Conservation (phyloP, 2,797 vertebrate species). For the Atherinosoma microstoma region DNA sequence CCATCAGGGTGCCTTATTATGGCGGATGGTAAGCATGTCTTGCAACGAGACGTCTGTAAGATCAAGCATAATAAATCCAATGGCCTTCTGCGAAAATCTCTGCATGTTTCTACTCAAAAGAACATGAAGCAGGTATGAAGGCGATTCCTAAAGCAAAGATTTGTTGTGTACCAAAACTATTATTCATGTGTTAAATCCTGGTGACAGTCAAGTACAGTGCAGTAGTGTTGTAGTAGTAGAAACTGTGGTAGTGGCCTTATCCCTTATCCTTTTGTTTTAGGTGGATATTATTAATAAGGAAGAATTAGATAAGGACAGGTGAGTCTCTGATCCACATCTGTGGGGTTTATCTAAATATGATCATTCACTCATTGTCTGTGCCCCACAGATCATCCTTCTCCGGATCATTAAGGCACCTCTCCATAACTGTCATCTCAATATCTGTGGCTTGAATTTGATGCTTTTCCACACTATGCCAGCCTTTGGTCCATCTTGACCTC, state of each 20-base stretch:
- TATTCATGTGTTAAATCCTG: constrained; percentile 33
- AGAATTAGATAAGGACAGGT: constrained; percentile 86
- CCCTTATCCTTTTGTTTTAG: constrained; percentile 85
- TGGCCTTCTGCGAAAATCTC: constrained; percentile 71
- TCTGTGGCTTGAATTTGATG: constrained; percentile 16
- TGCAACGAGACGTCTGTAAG: constrained; percentile 59
- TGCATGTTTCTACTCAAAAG: constrained; percentile 70
- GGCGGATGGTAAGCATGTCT: constrained; percentile 75
- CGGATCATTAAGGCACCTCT: constrained; percentile 57
- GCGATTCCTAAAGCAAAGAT: not conserved
- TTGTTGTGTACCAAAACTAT: constrained; percentile 26
- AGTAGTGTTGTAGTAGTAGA: constrained; percentile 51
- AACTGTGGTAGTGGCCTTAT: constrained; percentile 71
- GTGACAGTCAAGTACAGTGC: constrained; percentile 57
- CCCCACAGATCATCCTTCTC: constrained; percentile 61
- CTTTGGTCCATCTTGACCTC: constrained; percentile 1
- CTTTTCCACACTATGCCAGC: not conserved
- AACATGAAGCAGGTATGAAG: constrained; percentile 86
- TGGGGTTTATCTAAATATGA: constrained; percentile 52
- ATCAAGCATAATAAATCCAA: constrained; percentile 64
- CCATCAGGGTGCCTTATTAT: constrained; percentile 71
- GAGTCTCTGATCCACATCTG: constrained; percentile 72
- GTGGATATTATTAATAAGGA: constrained; percentile 87
- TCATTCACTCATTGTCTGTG: constrained; percentile 48
- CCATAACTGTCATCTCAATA: constrained; percentile 48